These are phyloP conservation scores for Euzetes globulus DNA, from an alignment of 2,888 invertebrate species.

Conservation along the genomic window DNA sequence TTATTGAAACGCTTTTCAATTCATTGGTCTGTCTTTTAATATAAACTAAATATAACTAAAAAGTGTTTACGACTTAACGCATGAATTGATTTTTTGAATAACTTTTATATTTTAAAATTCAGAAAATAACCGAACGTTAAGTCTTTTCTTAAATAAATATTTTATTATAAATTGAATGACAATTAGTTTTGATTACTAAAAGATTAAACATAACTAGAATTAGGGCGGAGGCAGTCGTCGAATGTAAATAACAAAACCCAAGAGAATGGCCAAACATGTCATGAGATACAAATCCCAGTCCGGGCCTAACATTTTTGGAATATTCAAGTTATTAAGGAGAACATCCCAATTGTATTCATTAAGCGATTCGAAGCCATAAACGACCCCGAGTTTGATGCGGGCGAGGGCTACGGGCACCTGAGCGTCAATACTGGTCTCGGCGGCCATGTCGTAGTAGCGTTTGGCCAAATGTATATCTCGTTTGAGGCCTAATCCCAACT, in stretches of 20 bases:
- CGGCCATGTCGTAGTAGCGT: slow-evolving; percentile 91
- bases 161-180: neutral
- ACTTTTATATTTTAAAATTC: neutral
- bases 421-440: slow-evolving; percentile 84
- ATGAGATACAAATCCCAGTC: slow-evolving; percentile 94
- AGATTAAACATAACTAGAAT: neutral
- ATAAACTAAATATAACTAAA: too few relatives aligned
- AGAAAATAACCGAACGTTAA: neutral
- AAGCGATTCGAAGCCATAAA: slow-evolving; percentile 17
- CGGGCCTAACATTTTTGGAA: slow-evolving; percentile 65
- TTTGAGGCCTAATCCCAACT: slow-evolving; percentile 84
- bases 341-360: slow-evolving; percentile 37
- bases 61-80: neutral
- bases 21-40: neutral
- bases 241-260: slow-evolving; percentile 73
- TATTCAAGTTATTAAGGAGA: slow-evolving; percentile 45
- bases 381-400: slow-evolving; percentile 62
- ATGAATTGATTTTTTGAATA: neutral
- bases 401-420: slow-evolving; percentile 88
- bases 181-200: neutral
- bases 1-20: neutral
- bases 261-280: slow-evolving; percentile 67
- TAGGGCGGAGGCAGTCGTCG: slow-evolving; percentile 51
- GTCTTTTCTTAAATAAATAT: neutral
- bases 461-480: slow-evolving; percentile 89